A percentile compares a stretch with the other conserved stretches of the same genome.
These are phyloP conservation scores for Drosophila setosimentum DNA, from an alignment of 2,888 invertebrate species.

Conservation along the genomic window DNA sequence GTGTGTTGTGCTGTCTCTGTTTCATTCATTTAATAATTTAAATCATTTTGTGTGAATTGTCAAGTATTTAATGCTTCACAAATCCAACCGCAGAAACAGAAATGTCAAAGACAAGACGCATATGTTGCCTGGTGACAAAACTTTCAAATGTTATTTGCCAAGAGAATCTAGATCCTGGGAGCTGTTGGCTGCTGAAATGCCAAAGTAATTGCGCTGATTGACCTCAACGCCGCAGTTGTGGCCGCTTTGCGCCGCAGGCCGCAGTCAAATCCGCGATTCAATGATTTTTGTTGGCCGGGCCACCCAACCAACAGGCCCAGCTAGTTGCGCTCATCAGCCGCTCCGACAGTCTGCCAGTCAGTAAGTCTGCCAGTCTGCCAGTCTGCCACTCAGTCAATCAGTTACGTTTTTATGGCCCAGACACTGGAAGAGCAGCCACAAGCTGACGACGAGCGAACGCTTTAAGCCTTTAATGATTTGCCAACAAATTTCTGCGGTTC, in stretches of 20 bases:
- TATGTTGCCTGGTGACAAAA: neutral
- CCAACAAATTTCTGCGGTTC: constrained; percentile 48
- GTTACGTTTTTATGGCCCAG: constrained; percentile 10
- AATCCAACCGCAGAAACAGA: constrained; percentile 22
- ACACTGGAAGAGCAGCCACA: constrained; percentile 42
- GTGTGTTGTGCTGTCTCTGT: constrained; percentile 3
- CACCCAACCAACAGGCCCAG: constrained; percentile 16
- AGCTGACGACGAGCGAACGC: constrained; percentile 26
- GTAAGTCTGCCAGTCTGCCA: constrained; percentile 6
- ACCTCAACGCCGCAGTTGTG: constrained; percentile 64
- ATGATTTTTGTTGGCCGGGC: constrained; percentile 33
- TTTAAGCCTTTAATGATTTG: constrained; percentile 58
- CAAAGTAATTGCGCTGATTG: constrained; percentile 68
- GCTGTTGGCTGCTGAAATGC: constrained; percentile 18
- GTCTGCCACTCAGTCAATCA: constrained; percentile 22
- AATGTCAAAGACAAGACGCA: constrained; percentile 25
- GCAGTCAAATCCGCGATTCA: constrained; percentile 66
- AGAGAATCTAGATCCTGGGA: too few species aligned
- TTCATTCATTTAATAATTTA: constrained; percentile 60
- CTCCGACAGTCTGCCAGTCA: constrained; percentile 18
- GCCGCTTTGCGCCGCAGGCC: constrained; percentile 42
- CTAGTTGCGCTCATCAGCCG: constrained; percentile 21
- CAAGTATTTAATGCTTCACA: constrained; percentile 51
- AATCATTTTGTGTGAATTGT: constrained; percentile 41
- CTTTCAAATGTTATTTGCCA: neutral